Evolutionary conservation across 2,113 vertebrate genomes (phyloP), one percentile per base, ranked within the genome.

Genomic region (Zeus faber): DNA sequence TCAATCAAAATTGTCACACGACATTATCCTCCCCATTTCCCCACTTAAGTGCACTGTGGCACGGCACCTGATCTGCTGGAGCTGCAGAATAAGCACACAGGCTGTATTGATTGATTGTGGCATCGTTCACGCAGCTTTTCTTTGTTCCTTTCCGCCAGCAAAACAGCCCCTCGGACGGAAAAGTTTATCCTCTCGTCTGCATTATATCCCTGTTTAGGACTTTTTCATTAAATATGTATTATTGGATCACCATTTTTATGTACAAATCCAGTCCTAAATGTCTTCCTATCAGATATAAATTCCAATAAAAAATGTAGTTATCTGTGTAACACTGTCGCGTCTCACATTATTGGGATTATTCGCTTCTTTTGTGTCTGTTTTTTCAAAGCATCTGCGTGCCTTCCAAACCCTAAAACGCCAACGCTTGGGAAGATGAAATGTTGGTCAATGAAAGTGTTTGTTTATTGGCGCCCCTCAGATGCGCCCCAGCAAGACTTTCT

Each of bases 401-500:
- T 68, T 65, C 52, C n/a, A n/a, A n/a, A n/a, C n/a, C n/a, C n/a
- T n/a, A n/a, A 70, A 72, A 65, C 48, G 3, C 26, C 31, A 44
- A 59, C 29, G 65, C 62, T 50, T 27, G 16, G 29, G 27, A 51
- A n/a, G 41, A 23, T 3, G 11, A 8, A 18, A 8, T 4, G 6
- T 4, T 3, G 35, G 20, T 22, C 54, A 29, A 29, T 11, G 8
- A 27, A 3, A 7, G n/a, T 59, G 75, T 81, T 84, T 84, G 70
- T 81, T 83, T 77, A 76, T 64, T 25, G 47, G 24, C 74, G 72
- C 74, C 72, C 63, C 71, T 35, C 49, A 51, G 66, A 77, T 74
- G 70, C 77, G 81, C 76, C n/a, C 74, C 66, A 77, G 81, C 85
- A 84, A 85, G 82, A 81, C 81, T 87, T 84, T 78, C 67, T 63